Base-by-base conservation (phyloP, 1,140 invertebrate species). In the Trichoplusia ni region DNA sequence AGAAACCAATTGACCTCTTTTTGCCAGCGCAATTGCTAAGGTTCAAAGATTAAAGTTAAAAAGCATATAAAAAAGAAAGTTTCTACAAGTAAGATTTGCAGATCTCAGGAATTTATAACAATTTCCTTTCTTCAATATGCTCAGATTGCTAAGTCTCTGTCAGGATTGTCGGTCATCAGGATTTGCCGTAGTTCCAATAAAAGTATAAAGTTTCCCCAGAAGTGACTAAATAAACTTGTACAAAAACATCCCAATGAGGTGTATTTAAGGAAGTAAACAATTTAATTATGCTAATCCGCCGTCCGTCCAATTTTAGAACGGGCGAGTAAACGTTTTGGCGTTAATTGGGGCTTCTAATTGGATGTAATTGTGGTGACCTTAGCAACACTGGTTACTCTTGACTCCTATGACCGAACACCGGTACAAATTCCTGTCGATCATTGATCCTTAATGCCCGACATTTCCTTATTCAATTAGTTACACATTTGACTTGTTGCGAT, bases 341-440 rank as follows among this genome's bases (percentile, higher is more conserved):
- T 42, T 60, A 47, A 60, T 51, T 51, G 2, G n/a, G n/a, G 6
- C 9, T 7, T 11, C 21, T 59, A 46, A 60, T 60, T 29, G 31
- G 2, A 11, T 6, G 38, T 60, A 47, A 53, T 56, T 64, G 46
- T 47, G n/a, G 5, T 35, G 61, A 53, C 60, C 60, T 63, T 40
- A 8, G 18, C 5, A 6, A 25, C 16, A 49, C 46, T 29, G 23
- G 18, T 25, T 16, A 42, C 14, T 13, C n/a, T 37, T 18, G 18
- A 21, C n/a, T 53, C 6, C 23, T 16, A 49, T 53, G 31, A 37
- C 31, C 49, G 33, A 35, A 53, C 42, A 46, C 8, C 46, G 21
- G 14, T 9, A 8, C 25, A 13, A n/a, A 49, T 29, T 16, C 7
- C 9, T 11, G 18, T 16, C 25, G 46, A 25, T 49, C 46, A 49